These are phyloP conservation scores for Ranitomeya variabilis DNA, from an alignment of 2,113 vertebrate genomes.

Conservation along the genomic window DNA sequence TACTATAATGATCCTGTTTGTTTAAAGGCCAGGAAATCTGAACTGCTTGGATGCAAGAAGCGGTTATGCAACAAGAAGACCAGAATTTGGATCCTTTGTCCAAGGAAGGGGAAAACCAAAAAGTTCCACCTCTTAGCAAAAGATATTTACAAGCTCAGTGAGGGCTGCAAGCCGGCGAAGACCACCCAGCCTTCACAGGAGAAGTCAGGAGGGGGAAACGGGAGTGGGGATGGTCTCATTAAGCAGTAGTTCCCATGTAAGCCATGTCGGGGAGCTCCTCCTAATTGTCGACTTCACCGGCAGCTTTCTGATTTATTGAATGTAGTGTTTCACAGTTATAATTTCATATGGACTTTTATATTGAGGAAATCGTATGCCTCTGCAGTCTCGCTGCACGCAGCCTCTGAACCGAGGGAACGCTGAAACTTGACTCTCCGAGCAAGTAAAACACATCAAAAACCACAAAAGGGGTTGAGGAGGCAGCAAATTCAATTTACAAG, in stretches of 20 bases:
- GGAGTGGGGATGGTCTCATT: constrained; percentile 29
- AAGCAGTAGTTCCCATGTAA: constrained; percentile 39
- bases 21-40: constrained; percentile 43
- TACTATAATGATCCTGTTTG: constrained; percentile 50
- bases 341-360: constrained; percentile 43
- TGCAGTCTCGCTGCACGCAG: constrained; percentile 11
- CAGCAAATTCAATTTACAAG: constrained; percentile 42
- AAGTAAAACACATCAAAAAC: constrained; percentile 40
- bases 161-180: constrained; percentile 21
- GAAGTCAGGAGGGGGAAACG: constrained; percentile 1
- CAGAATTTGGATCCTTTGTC: constrained; percentile 50
- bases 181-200: constrained; percentile 51
- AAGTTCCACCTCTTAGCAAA: constrained; percentile 45
- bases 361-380: constrained; percentile 7
- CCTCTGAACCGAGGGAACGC: neutral
- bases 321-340: constrained; percentile 31
- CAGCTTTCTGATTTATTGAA: constrained; percentile 27
- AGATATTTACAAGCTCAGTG: constrained; percentile 50
- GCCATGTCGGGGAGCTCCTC: neutral
- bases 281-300: neutral
- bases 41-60: constrained; percentile 50
- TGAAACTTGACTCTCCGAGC: constrained; percentile 20
- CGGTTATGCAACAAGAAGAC: constrained; percentile 48
- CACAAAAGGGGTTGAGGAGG: constrained; percentile 16
- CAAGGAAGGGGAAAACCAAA: constrained; percentile 54